A percentile compares a stretch with the other conserved stretches of the same genome.
phyloP scores from a whole-genome alignment of 2,113 vertebrate genomes.

The Cebidichthys violaceus region DNA sequence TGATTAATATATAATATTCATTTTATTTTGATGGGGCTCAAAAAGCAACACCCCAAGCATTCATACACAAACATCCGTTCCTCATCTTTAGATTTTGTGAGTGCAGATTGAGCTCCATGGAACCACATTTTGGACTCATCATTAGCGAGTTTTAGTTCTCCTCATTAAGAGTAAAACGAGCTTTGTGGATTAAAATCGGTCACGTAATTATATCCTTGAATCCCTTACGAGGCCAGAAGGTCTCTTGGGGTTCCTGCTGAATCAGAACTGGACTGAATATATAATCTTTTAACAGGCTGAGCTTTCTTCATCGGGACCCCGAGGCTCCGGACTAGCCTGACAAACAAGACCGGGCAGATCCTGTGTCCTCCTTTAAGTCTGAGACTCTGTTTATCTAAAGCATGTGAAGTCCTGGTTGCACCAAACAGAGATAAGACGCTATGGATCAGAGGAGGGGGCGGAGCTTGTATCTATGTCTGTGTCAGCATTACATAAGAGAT shows the following conservation, averaged over 20 bases:
- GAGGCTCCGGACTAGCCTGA: background rate
- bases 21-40: too few relatives aligned
- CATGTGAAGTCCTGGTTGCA: background rate
- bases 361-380: background rate
- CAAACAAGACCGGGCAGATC: constrained; percentile 8
- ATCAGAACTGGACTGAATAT: background rate
- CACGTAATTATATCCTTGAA: background rate
- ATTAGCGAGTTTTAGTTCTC: background rate
- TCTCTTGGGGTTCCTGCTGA: background rate
- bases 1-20: too few relatives aligned
- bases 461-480: background rate
- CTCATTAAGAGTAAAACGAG: background rate
- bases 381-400: constrained; percentile 37
- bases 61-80: background rate
- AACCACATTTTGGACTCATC: background rate
- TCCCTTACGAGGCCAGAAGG: background rate
- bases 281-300: background rate
- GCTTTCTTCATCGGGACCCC: background rate
- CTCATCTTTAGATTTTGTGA: background rate
- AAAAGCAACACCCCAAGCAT: background rate
- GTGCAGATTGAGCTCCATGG: background rate
- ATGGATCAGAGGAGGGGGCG: background rate
- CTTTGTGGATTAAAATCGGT: background rate
- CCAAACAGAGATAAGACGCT: constrained; percentile 33
- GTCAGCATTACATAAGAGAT: constrained; percentile 28